Percentiles rank a stretch among this genome's conserved stretches.
These are phyloP conservation scores for Hetaerina americana DNA, from an alignment of 1,140 invertebrate species.

Conservation along the genomic window DNA sequence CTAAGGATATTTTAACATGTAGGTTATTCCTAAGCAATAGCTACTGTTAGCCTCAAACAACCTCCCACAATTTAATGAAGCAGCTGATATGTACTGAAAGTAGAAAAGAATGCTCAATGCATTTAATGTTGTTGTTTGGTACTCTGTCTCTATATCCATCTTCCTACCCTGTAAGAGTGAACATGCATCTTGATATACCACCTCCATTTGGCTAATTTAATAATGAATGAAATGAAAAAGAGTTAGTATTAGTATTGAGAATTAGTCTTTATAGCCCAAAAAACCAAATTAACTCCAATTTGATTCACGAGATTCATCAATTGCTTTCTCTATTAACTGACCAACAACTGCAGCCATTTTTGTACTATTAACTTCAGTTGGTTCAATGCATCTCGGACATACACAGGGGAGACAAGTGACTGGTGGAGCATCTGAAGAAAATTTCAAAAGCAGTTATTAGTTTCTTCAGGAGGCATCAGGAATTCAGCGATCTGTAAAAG, in stretches of 20 bases:
- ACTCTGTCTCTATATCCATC: too few species aligned
- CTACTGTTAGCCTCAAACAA: too few species aligned
- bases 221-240: neutral
- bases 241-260: neutral
- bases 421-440: slow-evolving; percentile 7
- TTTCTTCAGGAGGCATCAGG: neutral
- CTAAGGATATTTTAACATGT: too few species aligned
- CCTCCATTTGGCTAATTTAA: neutral
- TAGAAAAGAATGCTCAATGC: too few species aligned
- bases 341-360: neutral
- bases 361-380: neutral
- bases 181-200: neutral
- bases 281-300: too few species aligned
- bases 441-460: neutral
- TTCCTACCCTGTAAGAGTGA: neutral
- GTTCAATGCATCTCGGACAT: slow-evolving; percentile 10
- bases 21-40: too few species aligned
- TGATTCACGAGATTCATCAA: too few species aligned
- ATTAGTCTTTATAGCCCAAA: neutral
- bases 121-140: too few species aligned
- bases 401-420: slow-evolving; percentile 18
- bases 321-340: neutral
- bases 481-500: neutral
- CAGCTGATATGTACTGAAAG: too few species aligned
- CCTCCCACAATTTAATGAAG: too few species aligned